Evolutionary conservation across 2,888 invertebrate genomes (phyloP).

Genomic region (Allacma fusca): DNA sequence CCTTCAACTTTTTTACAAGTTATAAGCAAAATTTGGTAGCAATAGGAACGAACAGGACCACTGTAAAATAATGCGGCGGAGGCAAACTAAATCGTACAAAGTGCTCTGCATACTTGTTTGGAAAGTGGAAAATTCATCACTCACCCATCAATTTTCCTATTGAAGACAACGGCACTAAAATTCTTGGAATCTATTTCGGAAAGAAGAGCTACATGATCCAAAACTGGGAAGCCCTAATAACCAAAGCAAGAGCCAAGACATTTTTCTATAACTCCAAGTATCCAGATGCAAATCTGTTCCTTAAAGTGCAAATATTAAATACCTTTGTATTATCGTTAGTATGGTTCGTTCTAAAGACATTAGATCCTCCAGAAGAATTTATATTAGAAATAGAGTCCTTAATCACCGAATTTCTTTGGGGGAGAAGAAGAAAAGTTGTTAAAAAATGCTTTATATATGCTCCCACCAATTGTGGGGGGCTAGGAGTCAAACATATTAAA

Average conservation of each 20-base stretch:
- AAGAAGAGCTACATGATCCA: background rate
- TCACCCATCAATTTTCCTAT: background rate
- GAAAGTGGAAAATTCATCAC: background rate
- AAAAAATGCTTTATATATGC: background rate
- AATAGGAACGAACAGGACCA: too few species aligned
- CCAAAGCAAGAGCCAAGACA: background rate
- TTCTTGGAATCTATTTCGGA: constrained; percentile 30
- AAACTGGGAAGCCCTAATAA: background rate
- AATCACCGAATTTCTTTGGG: background rate
- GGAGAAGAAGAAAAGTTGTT: background rate
- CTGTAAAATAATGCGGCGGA: background rate
- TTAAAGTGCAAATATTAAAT: constrained; percentile 13
- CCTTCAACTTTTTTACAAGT: too few species aligned
- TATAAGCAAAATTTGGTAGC: too few species aligned
- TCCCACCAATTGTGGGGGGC: too few species aligned
- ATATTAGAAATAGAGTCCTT: background rate
- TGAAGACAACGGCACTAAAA: background rate
- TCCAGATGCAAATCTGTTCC: background rate
- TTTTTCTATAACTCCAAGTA: background rate
- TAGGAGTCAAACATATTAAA: too few species aligned
- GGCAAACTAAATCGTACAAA: background rate
- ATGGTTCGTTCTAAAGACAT: background rate
- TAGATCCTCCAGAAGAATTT: background rate
- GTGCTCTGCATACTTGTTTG: background rate
- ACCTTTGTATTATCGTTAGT: constrained; percentile 1